phyloP scores from a whole-genome alignment of 2,113 vertebrate genomes.

The Nyctibius bracteatus region DNA sequence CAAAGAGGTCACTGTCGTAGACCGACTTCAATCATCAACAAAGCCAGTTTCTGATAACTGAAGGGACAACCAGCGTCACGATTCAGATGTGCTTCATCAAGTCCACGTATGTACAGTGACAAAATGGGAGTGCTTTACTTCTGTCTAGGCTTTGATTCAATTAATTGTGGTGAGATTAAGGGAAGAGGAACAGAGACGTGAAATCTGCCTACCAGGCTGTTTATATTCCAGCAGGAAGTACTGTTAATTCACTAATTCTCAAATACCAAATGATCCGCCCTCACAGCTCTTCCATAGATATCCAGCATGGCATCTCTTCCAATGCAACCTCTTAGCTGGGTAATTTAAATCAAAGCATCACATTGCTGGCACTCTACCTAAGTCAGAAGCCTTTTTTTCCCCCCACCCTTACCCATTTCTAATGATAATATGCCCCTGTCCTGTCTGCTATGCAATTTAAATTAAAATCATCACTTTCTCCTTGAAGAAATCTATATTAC shows the following conservation, averaged over 20 bases:
- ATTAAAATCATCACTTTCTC: background rate
- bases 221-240: background rate
- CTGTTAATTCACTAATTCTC: background rate
- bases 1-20: background rate
- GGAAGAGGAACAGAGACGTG: slow-evolving; percentile 10
- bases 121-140: background rate
- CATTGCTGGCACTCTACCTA: background rate
- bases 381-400: background rate
- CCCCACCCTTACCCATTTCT: background rate
- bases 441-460: background rate
- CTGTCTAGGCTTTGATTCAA: background rate
- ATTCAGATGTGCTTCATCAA: background rate
- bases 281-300: background rate
- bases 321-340: background rate
- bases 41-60: background rate
- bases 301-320: background rate
- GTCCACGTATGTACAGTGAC: background rate
- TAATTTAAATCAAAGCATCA: background rate
- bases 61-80: background rate
- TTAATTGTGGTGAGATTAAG: background rate
- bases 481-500: background rate
- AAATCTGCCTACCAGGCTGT: background rate
- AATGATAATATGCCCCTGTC: background rate
- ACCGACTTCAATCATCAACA: background rate
- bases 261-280: background rate